Evolutionary conservation across 2,113 vertebrate genomes (phyloP), one percentile per base, ranked within the genome.

Genomic region (Bathybates hornii): DNA sequence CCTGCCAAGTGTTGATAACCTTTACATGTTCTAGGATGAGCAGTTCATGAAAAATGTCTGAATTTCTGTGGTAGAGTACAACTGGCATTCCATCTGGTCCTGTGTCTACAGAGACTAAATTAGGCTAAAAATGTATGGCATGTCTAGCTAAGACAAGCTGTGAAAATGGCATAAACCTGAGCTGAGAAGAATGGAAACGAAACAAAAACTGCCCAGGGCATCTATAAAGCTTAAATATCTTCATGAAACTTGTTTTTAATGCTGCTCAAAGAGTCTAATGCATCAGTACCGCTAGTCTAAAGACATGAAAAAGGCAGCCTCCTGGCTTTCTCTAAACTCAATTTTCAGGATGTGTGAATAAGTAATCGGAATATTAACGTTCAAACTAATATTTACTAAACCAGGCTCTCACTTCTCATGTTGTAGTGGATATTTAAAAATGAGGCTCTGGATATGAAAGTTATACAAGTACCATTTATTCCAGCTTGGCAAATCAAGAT

Each of bases 381-480:
- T 45, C 29, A 82, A 27, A 81, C n/a, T 68, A 89, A 86, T 86
- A 91, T 91, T 89, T 88, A 89, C 63, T 52, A 36, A 84, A 68
- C 24, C 68, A 81, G 34, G 27, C 50, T 57, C 81, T 80, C 82
- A 78, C 84, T 78, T 86, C 82, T 80, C 87, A 66, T 87, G 82
- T 61, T 82, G 17, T 91, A 57, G 59, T 63, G 78, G 84, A 38
- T 85, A 76, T 93, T 88, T 89, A 76, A 59, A 59, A 87, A 29
- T 3, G n/a, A 53, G 63, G 66, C 54, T 48, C 21, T 80, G 76
- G 84, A 86, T 85, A 76, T 82, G 34, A 48, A 85, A 53, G 81
- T 88, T 80, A 92, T 92, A 91, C 83, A 82, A 94, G 90, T 86
- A 78, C 12, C 89, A 68, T 92, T 91, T 68, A 80, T 87, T 89